A percentile compares a stretch with the other conserved stretches of the same genome.
phyloP scores from a whole-genome alignment of 2,113 vertebrate genomes.

The Sylvietta virens region DNA sequence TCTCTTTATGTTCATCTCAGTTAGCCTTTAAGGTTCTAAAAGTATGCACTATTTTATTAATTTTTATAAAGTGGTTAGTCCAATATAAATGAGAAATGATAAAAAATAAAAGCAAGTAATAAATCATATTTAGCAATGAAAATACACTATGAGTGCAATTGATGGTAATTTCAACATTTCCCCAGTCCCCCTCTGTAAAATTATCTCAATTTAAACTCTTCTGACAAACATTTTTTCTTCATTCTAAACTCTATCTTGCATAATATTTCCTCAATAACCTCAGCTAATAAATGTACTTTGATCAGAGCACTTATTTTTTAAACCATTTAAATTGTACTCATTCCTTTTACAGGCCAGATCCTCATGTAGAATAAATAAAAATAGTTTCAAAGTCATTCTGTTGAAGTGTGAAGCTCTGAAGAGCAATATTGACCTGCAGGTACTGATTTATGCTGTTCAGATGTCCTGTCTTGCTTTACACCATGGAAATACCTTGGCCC shows the following conservation, averaged over 20 bases:
- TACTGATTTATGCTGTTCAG: neutral
- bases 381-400: neutral
- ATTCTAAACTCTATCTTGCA: neutral
- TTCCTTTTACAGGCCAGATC: neutral
- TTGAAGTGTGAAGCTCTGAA: neutral
- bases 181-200: neutral
- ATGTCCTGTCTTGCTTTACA: neutral
- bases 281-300: neutral
- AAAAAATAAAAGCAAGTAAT: conserved; percentile 32
- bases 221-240: neutral
- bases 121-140: conserved; percentile 28
- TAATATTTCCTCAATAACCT: neutral
- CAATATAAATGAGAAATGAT: neutral
- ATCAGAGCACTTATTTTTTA: neutral
- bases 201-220: neutral
- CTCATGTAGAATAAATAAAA: neutral
- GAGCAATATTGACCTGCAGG: neutral
- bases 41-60: neutral
- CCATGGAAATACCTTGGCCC: neutral
- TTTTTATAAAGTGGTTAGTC: conserved; percentile 10
- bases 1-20: conserved; percentile 31
- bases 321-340: neutral
- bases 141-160: neutral
- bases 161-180: neutral
- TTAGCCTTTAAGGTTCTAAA: conserved; percentile 37